Percentiles rank a stretch among this genome's conserved stretches.
These are phyloP conservation scores for Zaprionus davidi DNA, from an alignment of 1,140 invertebrate genomes.

Conservation along the genomic window DNA sequence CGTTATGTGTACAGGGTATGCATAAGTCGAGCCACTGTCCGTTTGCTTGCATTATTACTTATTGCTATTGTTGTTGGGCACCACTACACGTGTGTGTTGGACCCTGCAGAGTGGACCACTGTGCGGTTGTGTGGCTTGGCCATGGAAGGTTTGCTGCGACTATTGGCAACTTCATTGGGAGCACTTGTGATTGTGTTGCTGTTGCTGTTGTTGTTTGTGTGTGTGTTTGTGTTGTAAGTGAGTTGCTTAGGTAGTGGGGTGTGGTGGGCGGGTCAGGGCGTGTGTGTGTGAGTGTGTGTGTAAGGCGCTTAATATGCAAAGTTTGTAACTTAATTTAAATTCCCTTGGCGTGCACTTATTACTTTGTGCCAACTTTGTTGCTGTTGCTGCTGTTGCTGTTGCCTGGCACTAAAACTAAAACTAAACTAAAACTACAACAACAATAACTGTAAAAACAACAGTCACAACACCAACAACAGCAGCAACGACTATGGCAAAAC, in stretches of 20 bases:
- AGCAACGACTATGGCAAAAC: slow-evolving; percentile 18
- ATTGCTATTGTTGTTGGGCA: slow-evolving; percentile 15
- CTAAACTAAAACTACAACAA: slow-evolving; percentile 22
- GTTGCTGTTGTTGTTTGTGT: neutral
- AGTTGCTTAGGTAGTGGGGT: slow-evolving; percentile 30
- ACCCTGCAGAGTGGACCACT: slow-evolving; percentile 29
- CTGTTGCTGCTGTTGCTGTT: slow-evolving; percentile 22
- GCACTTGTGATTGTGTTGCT: slow-evolving; percentile 33
- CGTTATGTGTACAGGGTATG: slow-evolving; percentile 25
- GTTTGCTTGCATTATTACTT: slow-evolving; percentile 9
- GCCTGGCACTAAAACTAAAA: slow-evolving; percentile 47
- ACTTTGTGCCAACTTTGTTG: slow-evolving; percentile 55
- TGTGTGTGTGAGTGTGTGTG: neutral
- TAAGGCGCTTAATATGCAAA: slow-evolving; percentile 61
- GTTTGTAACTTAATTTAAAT: slow-evolving; percentile 64
- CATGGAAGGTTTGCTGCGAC: slow-evolving; percentile 33
- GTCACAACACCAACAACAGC: slow-evolving; percentile 1
- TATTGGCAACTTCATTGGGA: slow-evolving; percentile 47
- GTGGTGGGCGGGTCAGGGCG: neutral
- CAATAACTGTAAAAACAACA: slow-evolving; percentile 2
- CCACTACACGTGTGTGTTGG: slow-evolving; percentile 16
- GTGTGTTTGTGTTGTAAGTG: slow-evolving; percentile 24
- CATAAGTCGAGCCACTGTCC: neutral
- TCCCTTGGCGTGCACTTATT: slow-evolving; percentile 58
- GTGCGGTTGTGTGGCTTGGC: slow-evolving; percentile 17